Conservation (phyloP, 2,888 invertebrate species). For the Hanleya hanleyi region DNA sequence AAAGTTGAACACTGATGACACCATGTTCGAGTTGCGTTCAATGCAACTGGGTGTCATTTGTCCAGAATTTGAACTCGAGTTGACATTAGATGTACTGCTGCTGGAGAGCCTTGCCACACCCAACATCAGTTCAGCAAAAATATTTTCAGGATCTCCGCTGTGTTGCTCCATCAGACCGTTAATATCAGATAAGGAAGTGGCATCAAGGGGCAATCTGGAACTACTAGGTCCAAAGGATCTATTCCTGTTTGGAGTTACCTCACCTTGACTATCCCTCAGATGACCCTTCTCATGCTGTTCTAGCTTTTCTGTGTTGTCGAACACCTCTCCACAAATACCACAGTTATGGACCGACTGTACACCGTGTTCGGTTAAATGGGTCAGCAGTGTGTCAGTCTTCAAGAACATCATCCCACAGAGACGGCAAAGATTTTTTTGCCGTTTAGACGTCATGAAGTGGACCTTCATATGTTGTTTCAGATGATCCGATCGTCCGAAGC, state of each 20-base stretch:
- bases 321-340: constrained; percentile 57
- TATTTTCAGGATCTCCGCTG: not conserved
- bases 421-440: constrained; percentile 52
- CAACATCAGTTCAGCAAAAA: not conserved
- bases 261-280: not conserved
- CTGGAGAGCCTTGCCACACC: not conserved
- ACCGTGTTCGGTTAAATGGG: constrained; percentile 51
- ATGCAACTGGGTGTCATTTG: not conserved
- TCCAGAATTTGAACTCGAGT: too few species aligned
- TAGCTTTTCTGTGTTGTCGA: constrained; percentile 52
- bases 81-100: too few species aligned
- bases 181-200: not conserved
- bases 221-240: not conserved
- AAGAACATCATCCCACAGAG: constrained; percentile 56
- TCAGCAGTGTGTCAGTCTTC: constrained; percentile 47
- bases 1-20: not conserved
- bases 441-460: constrained; percentile 37
- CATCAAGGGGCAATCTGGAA: not conserved
- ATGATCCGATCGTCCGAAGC: constrained; percentile 60
- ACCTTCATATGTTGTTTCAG: constrained; percentile 62
- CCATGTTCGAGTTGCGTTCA: not conserved
- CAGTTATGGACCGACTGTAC: constrained; percentile 52
- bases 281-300: constrained; percentile 38
- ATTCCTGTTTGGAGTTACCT: not conserved
- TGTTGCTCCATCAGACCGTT: not conserved